Percentiles rank a stretch among this genome's conserved stretches.
These are phyloP conservation scores for Ellobius talpinus DNA, from an alignment of 2,113 vertebrate species.

Conservation along the genomic window DNA sequence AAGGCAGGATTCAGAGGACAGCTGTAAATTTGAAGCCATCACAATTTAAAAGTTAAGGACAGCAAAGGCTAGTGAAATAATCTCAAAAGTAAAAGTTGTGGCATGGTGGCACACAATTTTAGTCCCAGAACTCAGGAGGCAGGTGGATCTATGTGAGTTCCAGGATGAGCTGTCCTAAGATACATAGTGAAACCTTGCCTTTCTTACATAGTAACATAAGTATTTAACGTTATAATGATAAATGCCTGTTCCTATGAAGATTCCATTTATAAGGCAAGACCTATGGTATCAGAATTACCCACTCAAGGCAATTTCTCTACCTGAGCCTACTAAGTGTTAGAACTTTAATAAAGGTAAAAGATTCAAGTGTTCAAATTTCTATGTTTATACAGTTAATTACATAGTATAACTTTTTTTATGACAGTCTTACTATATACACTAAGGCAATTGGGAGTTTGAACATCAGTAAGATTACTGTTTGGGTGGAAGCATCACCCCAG, in stretches of 20 bases:
- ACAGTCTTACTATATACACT: not conserved
- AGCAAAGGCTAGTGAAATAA: not conserved
- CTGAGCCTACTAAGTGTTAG: not conserved
- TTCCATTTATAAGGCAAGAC: not conserved
- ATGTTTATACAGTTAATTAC: not conserved
- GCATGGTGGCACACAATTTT: not conserved
- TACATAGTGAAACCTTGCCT: not conserved
- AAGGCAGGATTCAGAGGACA: not conserved
- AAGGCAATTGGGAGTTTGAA: not conserved
- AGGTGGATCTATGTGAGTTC: not conserved
- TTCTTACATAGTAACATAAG: no score
- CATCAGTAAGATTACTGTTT: not conserved
- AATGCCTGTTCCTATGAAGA: not conserved
- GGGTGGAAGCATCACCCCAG: no score
- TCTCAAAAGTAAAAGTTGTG: not conserved
- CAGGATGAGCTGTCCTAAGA: not conserved
- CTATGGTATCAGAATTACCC: not conserved
- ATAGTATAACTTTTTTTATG: not conserved
- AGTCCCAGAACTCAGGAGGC: not conserved
- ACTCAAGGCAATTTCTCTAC: not conserved
- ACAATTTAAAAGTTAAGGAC: not conserved
- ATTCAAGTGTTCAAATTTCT: not conserved
- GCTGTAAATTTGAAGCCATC: not conserved
- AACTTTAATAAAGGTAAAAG: not conserved
- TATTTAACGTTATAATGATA: not conserved